phyloP scores from a whole-genome alignment of 2,113 vertebrate genomes.

The Cheilinus undulatus region DNA sequence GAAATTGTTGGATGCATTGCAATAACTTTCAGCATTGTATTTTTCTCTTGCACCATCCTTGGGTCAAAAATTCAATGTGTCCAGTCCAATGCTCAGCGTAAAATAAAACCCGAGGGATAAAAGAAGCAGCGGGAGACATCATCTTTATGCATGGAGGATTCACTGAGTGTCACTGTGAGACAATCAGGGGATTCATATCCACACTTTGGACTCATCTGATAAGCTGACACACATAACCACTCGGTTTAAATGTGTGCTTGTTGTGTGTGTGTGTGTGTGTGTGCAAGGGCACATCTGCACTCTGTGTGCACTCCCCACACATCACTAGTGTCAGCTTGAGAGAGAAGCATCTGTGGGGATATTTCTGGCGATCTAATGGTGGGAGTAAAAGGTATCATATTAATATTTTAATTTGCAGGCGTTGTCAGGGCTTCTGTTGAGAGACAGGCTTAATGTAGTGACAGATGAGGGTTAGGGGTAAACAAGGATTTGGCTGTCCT shows the following conservation, averaged over 20 bases:
- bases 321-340: constrained; percentile 43
- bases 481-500: constrained; percentile 75
- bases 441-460: constrained; percentile 70
- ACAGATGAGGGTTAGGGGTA: constrained; percentile 74
- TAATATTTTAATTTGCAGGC: constrained; percentile 77
- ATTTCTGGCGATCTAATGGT: constrained; percentile 62
- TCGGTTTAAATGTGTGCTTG: constrained; percentile 3
- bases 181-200: constrained; percentile 12
- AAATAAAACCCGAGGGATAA: background rate
- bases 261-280: background rate
- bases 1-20: background rate
- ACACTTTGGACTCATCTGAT: constrained; percentile 29
- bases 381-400: constrained; percentile 74
- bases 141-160: background rate
- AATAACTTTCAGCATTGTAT: background rate
- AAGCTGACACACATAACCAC: constrained; percentile 29
- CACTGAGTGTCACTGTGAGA: background rate
- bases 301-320: constrained; percentile 40
- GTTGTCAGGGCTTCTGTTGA: constrained; percentile 60
- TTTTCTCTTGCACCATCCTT: background rate
- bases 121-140: background rate
- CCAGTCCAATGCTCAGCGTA: background rate
- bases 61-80: background rate
- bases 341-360: constrained; percentile 67
- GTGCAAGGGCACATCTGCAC: constrained; percentile 41